A percentile compares a stretch with the other conserved stretches of the same genome.
These are phyloP conservation scores for Drosophila triauraria DNA, from an alignment of 1,140 invertebrate genomes.

Conservation along the genomic window DNA sequence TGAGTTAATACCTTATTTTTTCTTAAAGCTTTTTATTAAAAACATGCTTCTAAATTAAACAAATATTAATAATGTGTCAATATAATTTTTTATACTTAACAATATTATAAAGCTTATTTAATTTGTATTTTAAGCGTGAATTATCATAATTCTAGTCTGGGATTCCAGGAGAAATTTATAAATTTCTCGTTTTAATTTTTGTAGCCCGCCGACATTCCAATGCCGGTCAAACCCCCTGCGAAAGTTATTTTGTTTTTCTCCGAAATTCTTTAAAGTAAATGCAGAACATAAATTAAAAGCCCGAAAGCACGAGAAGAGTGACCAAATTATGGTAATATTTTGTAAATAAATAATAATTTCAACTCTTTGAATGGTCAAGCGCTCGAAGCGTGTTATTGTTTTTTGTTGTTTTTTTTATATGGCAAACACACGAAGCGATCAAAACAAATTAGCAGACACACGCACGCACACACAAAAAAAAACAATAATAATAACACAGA, in stretches of 20 bases:
- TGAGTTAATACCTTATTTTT: background rate
- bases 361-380: slow-evolving; percentile 14
- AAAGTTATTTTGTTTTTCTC: slow-evolving; percentile 17
- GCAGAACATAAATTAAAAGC: slow-evolving; percentile 39
- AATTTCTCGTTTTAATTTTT: slow-evolving; percentile 1
- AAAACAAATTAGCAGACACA: slow-evolving; percentile 60
- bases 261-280: slow-evolving; percentile 3
- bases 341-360: slow-evolving; percentile 57
- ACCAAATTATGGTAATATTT: slow-evolving; percentile 52
- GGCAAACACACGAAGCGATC: slow-evolving; percentile 59
- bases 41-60: too few relatives aligned
- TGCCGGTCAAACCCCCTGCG: slow-evolving; percentile 34
- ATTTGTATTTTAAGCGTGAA: background rate
- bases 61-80: background rate
- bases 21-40: background rate
- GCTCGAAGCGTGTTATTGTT: slow-evolving; percentile 26
- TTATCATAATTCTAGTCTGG: background rate
- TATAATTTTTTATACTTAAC: too few relatives aligned
- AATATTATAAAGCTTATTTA: background rate
- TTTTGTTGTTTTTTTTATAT: slow-evolving; percentile 32
- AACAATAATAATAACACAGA: slow-evolving; percentile 4
- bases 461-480: slow-evolving; percentile 24
- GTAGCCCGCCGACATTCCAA: slow-evolving; percentile 20
- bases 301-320: slow-evolving; percentile 10
- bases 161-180: slow-evolving; percentile 3